A percentile compares a stretch with the other conserved stretches of the same genome.
phyloP scores from a whole-genome alignment of 2,113 vertebrate species.

The Noturus placidus region DNA sequence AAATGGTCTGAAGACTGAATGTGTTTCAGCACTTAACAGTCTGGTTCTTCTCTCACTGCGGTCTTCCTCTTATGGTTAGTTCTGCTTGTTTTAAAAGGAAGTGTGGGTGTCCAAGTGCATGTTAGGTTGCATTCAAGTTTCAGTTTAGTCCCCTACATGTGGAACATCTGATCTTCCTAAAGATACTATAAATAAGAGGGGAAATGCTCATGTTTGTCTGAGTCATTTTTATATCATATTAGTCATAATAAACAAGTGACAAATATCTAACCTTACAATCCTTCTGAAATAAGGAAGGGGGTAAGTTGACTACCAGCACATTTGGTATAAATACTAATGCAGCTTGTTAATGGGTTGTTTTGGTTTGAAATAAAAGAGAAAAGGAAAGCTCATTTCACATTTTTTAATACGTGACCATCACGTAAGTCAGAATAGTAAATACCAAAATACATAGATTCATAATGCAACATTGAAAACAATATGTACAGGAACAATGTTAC shows the following conservation, averaged over 20 bases:
- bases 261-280: background rate
- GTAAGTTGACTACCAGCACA: background rate
- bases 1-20: constrained; percentile 25
- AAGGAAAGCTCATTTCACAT: constrained; percentile 40
- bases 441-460: constrained; percentile 63
- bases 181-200: background rate
- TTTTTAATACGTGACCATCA: constrained; percentile 62
- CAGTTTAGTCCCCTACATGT: background rate
- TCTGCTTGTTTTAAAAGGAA: constrained; percentile 18
- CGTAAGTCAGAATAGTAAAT: constrained; percentile 59
- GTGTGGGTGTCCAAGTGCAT: background rate
- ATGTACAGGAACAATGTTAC: constrained; percentile 55
- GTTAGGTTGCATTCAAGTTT: constrained; percentile 3
- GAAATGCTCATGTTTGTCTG: background rate
- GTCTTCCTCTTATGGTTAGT: constrained; percentile 4
- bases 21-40: background rate
- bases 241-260: constrained; percentile 9
- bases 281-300: background rate
- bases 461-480: constrained; percentile 52
- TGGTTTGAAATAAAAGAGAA: constrained; percentile 14
- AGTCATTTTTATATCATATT: background rate
- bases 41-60: constrained; percentile 12
- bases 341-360: background rate
- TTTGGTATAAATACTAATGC: background rate
- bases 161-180: background rate